Base-by-base conservation (phyloP, 2,888 invertebrate genomes). In the Hoplodrina ambigua region DNA sequence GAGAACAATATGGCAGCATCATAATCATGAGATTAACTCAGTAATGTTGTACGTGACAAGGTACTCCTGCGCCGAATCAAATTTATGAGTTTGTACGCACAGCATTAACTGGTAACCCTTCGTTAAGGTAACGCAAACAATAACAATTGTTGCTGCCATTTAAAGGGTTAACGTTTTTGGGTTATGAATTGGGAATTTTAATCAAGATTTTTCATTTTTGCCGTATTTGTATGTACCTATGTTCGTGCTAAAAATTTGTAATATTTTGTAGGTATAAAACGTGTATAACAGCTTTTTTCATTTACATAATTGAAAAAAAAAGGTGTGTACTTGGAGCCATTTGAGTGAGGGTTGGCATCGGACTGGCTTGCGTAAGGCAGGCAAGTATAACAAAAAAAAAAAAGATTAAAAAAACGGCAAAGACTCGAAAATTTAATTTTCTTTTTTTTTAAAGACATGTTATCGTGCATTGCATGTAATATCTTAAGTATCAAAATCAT, bases 101-200 rank as follows among this genome's bases (percentile, higher is more conserved):
- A 58, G 66, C 68, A 69, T 80, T 79, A 79, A 57, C 61, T 46
- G 37, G 55, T n/a, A 71, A 66, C 80, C 78, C 78, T 80, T 79
- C 78, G 78, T 79, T 69, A 75, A 67, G 41, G 44, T 59, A 71
- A 64, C 19, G 75, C 69, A 82, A 78, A 85, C 85, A 85, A 77
- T 80, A 74, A 78, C 70, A 76, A 71, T 72, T 73, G 64, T 69
- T 58, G 55, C 66, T 54, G 37, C 52, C 63, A 70, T 80, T 82
- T 71, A n/a, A 8, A 79, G 69, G 81, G 81, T 69, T 76, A 78
- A 72, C 57, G 55, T 57, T 72, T 72, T 69, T 15, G 64, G 54
- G 63, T 73, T 75, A 71, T 76, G 68, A 69, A 74, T 76, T 66
- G 69, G 69, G 54, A 52, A 66, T 78, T 83, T 83, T 82, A 82